Percentiles rank a stretch among this genome's conserved stretches.
These are phyloP conservation scores for Lerema accius DNA, from an alignment of 1,140 invertebrate species.

Conservation along the genomic window DNA sequence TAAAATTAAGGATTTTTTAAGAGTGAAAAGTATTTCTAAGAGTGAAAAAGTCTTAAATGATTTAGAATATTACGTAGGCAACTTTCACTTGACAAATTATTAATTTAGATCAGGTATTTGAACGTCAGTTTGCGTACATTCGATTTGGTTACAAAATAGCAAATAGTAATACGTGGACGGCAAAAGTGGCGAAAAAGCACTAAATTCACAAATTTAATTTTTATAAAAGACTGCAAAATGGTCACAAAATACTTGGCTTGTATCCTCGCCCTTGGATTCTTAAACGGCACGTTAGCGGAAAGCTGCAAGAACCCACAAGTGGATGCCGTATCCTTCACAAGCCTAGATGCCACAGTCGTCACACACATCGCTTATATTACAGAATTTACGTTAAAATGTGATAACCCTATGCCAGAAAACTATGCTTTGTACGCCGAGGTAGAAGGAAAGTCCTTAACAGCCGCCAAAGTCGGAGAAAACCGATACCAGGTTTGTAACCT, in stretches of 20 bases:
- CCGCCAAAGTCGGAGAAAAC: constrained; percentile 88
- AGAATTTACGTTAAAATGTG: constrained; percentile 89
- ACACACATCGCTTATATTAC: constrained; percentile 91
- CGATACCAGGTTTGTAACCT: constrained; percentile 88
- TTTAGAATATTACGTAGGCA: too few relatives aligned
- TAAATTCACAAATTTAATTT: constrained; percentile 41
- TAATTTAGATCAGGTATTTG: constrained; percentile 6
- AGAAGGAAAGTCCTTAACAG: constrained; percentile 90
- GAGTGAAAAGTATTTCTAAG: too few relatives aligned
- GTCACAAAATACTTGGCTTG: constrained; percentile 65
- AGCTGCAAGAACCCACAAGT: constrained; percentile 86
- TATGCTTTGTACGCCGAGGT: constrained; percentile 93
- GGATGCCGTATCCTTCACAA: constrained; percentile 90
- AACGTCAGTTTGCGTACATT: neutral
- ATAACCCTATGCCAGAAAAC: constrained; percentile 84
- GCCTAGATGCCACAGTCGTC: constrained; percentile 94
- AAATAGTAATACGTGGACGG: constrained; percentile 33
- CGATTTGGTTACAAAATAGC: constrained; percentile 4
- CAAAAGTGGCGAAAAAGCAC: constrained; percentile 1
- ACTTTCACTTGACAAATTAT: constrained; percentile 11
- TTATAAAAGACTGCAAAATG: constrained; percentile 65
- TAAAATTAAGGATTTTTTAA: too few relatives aligned
- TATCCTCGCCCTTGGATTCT: constrained; percentile 50
- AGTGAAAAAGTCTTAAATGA: too few relatives aligned
- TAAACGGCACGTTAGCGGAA: constrained; percentile 50